Base-by-base conservation (phyloP, 2,888 invertebrate genomes). In the Ferrisia virgata region DNA sequence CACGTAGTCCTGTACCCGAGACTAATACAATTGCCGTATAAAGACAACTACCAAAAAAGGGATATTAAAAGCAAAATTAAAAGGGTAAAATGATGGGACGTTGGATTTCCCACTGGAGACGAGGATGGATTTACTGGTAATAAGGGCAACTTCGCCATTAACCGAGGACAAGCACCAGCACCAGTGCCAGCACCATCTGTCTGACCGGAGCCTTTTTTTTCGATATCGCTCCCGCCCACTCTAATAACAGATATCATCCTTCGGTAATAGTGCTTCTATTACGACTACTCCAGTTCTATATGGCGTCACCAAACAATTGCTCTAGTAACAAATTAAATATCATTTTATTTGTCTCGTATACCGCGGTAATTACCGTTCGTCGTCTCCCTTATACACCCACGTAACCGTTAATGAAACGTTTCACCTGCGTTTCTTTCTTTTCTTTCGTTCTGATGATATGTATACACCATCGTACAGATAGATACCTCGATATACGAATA, bases 291-390 rank as follows among this genome's bases (percentile, higher is more conserved):
- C 25, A 33, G 53, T 64, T 39, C 22, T 72, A 72, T 72, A 25
- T 69, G 82, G 82, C 82, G 82, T 82, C 82, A 82, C 64, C 81
- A 82, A 72, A 58, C 82, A 82, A 82, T 64, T 69, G 69, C 58
- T 39, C 82, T 28, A 53, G 58, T 22, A 64, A 64, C 82, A 82
- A 82, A 82, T 82, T 82, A 82, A 82, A 82, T 82, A 82, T 82
- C 82, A 82, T 39, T 82, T 82, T 82, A 82, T 82, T 82, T 82
- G 82, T 82, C 64, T 58, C 82, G 82, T 64, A n/a, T n/a, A 82
- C 72, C 72, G 72, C 33, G n/a, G 72, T 64, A 64, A 64, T 64
- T 64, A 64, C 58, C 58, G n/a, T n/a, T n/a, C n/a, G 25, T 64
- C 33, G 72, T 72, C 31, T 31, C 2, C 18, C 33, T n/a, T 72